These are phyloP conservation scores for Morbakka virulenta DNA, from an alignment of 30 jellyfish, hydroid and myxozoan genomes.

Conservation along the genomic window DNA sequence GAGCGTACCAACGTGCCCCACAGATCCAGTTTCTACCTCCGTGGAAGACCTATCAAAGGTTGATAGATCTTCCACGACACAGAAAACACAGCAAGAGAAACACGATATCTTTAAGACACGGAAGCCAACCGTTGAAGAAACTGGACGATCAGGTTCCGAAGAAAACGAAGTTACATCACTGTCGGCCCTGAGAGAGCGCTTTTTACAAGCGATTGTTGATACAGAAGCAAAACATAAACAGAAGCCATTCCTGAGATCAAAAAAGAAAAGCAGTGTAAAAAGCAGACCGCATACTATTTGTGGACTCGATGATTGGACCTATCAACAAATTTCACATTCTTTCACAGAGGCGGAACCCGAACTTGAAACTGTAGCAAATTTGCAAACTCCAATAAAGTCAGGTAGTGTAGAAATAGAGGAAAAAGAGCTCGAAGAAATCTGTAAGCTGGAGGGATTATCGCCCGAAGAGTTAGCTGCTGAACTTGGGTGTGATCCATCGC, in stretches of 20 bases:
- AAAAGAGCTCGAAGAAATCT: slow-evolving; percentile 60
- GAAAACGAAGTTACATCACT: slow-evolving; percentile 78
- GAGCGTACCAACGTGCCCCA: slow-evolving; percentile 43
- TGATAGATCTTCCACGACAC: no score
- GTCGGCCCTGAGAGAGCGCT: slow-evolving; percentile 65
- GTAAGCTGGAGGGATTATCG: slow-evolving; percentile 70
- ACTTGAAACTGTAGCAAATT: background rate
- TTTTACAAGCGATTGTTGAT: slow-evolving; percentile 85
- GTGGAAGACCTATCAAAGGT: slow-evolving; percentile 52
- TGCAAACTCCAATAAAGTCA: background rate
- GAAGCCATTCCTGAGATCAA: slow-evolving; percentile 28
- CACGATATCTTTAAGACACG: slow-evolving; percentile 34
- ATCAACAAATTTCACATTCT: slow-evolving; percentile 52
- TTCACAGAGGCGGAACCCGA: slow-evolving; percentile 57
- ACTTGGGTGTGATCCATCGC: slow-evolving; percentile 79
- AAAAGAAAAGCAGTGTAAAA: slow-evolving; percentile 28
- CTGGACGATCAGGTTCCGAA: slow-evolving; percentile 76
- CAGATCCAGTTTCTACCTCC: slow-evolving; percentile 45
- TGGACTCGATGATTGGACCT: slow-evolving; percentile 75
- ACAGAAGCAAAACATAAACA: slow-evolving; percentile 60
- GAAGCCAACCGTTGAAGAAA: slow-evolving; percentile 68
- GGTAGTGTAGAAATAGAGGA: slow-evolving; percentile 23
- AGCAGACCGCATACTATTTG: slow-evolving; percentile 91
- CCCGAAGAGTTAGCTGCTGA: slow-evolving; percentile 72
- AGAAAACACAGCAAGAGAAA: slow-evolving; percentile 21